A percentile compares a stretch with the other conserved stretches of the same genome.
Evolutionary conservation across 2,113 vertebrate genomes (phyloP).

Genomic region (Proterorhinus semilunaris): DNA sequence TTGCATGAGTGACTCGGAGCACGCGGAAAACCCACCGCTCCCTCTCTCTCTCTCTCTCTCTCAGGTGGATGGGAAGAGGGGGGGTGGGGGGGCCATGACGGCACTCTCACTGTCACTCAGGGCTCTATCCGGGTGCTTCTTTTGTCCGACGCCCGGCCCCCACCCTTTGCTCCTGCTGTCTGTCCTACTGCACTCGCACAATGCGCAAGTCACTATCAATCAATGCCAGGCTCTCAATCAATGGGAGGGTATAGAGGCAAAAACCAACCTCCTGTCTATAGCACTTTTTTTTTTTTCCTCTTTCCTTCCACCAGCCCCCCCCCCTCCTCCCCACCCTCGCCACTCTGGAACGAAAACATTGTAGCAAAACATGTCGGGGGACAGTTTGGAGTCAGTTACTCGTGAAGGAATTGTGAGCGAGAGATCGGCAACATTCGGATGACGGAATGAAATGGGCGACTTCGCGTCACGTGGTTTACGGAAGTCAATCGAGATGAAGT

Average conservation of each 20-base stretch:
- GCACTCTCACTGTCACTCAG: conserved; percentile 64
- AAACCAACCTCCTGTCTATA: neutral
- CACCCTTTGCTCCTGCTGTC: conserved; percentile 42
- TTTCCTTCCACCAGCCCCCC: too few relatives aligned
- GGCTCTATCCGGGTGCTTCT: conserved; percentile 37
- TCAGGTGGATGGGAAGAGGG: conserved; percentile 90
- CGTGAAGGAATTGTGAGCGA: neutral
- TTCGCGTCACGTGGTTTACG: neutral
- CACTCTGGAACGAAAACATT: neutral
- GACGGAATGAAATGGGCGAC: too few relatives aligned
- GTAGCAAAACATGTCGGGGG: neutral
- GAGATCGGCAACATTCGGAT: too few relatives aligned
- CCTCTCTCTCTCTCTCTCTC: conserved; percentile 45
- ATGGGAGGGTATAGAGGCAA: neutral
- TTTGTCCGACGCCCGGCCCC: conserved; percentile 31
- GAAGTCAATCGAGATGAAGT: neutral
- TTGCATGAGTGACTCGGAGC: conserved; percentile 90
- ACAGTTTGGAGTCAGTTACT: neutral
- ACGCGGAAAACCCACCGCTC: conserved; percentile 78
- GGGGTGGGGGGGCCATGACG: conserved; percentile 78
- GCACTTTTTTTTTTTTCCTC: neutral
- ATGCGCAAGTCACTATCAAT: conserved; percentile 4
- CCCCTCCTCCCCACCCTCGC: too few relatives aligned
- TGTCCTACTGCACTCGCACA: conserved; percentile 5
- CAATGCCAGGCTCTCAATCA: conserved; percentile 9